These are phyloP conservation scores for Entelurus aequoreus DNA, from an alignment of 2,113 vertebrate species.

Conservation along the genomic window DNA sequence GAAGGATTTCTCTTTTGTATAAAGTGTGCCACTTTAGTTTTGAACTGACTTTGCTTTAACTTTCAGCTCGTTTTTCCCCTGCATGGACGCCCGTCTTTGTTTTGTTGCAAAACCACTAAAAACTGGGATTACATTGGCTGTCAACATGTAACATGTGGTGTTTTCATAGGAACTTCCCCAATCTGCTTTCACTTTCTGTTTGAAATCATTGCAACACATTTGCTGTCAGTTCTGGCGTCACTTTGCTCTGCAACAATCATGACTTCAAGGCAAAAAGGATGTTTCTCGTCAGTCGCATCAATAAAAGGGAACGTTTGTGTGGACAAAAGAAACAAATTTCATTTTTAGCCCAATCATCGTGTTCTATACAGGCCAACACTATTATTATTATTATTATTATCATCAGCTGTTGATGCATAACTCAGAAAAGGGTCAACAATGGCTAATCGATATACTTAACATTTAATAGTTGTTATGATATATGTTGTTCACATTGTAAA, in stretches of 20 bases:
- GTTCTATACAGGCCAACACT: no score
- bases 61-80: slow-evolving; percentile 28
- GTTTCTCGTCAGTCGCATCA: slow-evolving; percentile 17
- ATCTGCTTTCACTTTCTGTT: not conserved
- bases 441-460: no score
- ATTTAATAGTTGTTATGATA: no score
- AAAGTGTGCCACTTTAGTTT: slow-evolving; percentile 41
- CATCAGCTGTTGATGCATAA: no score
- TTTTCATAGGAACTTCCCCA: slow-evolving; percentile 22
- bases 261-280: slow-evolving; percentile 25
- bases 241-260: slow-evolving; percentile 10
- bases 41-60: slow-evolving; percentile 45
- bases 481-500: no score
- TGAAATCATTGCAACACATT: not conserved
- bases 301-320: slow-evolving; percentile 20
- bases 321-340: no score
- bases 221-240: slow-evolving; percentile 11
- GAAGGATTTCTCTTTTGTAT: slow-evolving; percentile 12
- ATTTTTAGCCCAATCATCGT: no score
- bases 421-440: no score
- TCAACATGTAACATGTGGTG: not conserved
- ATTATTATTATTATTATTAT: no score
- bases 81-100: slow-evolving; percentile 7
- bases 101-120: slow-evolving; percentile 1
- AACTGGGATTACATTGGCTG: slow-evolving; percentile 7